Percentiles rank a stretch among this genome's conserved stretches.
These are phyloP conservation scores for Gorsachius goisagi DNA, from an alignment of 2,113 vertebrate genomes.

Conservation along the genomic window DNA sequence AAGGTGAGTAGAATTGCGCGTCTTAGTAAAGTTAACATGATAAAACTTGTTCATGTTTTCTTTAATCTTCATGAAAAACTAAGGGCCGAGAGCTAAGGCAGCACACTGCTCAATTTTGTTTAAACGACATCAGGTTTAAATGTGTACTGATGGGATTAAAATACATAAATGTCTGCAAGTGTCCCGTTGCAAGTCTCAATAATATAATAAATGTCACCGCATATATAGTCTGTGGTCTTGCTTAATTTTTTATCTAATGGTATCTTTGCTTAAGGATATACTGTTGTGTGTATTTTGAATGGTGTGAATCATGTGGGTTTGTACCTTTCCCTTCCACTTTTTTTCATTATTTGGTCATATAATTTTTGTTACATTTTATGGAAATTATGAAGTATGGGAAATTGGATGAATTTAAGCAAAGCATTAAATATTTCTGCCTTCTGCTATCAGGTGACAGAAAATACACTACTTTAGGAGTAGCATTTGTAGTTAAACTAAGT, in stretches of 20 bases:
- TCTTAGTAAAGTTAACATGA: neutral
- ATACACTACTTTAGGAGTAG: neutral
- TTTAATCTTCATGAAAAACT: neutral
- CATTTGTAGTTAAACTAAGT: neutral
- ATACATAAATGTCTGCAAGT: neutral
- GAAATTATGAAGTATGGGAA: neutral
- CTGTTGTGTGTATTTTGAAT: neutral
- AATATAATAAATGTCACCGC: neutral
- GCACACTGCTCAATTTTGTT: neutral
- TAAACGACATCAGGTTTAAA: neutral
- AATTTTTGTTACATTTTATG: neutral
- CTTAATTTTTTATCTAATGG: neutral
- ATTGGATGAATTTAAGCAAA: neutral
- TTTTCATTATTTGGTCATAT: neutral
- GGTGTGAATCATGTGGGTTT: neutral
- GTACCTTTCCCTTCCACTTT: neutral
- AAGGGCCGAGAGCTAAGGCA: neutral
- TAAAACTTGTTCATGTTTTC: neutral
- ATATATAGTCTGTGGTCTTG: neutral
- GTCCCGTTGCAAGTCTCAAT: neutral
- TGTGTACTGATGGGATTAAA: neutral
- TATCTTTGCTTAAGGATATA: neutral
- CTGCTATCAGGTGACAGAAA: neutral
- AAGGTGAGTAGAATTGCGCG: slow-evolving; percentile 77
- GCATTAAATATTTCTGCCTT: neutral